Base-by-base conservation (phyloP, 2,113 vertebrate genomes). In the Sylvietta virens region DNA sequence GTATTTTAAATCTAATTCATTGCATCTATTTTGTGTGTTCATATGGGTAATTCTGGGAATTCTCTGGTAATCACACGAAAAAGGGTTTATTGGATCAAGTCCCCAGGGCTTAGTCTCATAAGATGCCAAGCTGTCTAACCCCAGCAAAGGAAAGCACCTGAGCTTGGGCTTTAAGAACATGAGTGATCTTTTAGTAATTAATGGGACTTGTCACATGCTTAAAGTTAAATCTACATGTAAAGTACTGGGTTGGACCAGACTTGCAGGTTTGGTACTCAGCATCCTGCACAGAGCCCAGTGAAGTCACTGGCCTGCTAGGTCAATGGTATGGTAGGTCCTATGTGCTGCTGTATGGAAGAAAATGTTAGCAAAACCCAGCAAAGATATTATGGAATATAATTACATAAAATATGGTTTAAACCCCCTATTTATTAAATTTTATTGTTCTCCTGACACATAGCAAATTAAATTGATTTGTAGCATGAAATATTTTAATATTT, bases 1-100 rank as follows among this genome's bases (percentile, higher is more conserved):
- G 18, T 65, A 9, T 65, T 35, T 86, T 73, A 39, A 77, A 73
- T 83, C 47, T 77, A 81, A 96, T 67, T 69, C 18, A n/a, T 40
- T 66, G 33, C 18, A 26, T 71, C 71, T 77, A 3, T 88, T 90
- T 91, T 62, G 14, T 83, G 47, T 24, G 22, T 78, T 91, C 33
- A 8, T 58, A 27, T 47, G 54, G 45, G 30, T 78, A 92, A 80
- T 94, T 81, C 64, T 80, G 69, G 31, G 64, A 92, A 58, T 83
- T 92, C 90, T 80, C 64, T 81, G 35, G 26, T 90, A 94, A 94
- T 95, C 89, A 82, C 76, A 30, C 78, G 81, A 37, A 77, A 86
- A 94, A 77, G 35, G 70, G 35, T 95, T 96, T 95, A 95, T 67
- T 90, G 93, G 94, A 91, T 96, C 95, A 95, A 82, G 81, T 93